Evolutionary conservation across 1,140 invertebrate species (phyloP).

Genomic region (Stegodyphus mimosarum): DNA sequence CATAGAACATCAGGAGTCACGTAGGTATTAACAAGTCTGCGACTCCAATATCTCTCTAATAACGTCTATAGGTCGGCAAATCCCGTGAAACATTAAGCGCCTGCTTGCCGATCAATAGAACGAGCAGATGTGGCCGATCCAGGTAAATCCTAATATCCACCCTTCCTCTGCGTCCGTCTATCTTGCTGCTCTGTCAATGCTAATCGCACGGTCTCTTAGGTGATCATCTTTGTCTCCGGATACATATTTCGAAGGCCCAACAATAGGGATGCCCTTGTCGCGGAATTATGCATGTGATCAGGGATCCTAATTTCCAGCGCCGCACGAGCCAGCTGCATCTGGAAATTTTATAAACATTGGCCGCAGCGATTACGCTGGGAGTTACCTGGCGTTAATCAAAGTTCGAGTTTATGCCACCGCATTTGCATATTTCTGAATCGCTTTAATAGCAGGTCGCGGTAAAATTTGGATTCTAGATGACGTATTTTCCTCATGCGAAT

Average conservation of each 20-base stretch:
- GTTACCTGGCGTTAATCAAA: slow-evolving; percentile 48
- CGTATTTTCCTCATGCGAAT: not conserved
- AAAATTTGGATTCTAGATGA: slow-evolving; percentile 13
- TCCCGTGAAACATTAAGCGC: slow-evolving; percentile 57
- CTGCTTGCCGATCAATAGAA: slow-evolving; percentile 41
- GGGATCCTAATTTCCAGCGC: slow-evolving; percentile 44
- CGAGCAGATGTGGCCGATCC: slow-evolving; percentile 50
- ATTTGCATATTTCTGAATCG: slow-evolving; percentile 44
- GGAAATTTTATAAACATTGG: slow-evolving; percentile 59
- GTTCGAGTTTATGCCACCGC: slow-evolving; percentile 22
- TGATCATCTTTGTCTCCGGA: slow-evolving; percentile 55
- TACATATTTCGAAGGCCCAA: slow-evolving; percentile 31
- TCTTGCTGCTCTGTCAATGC: slow-evolving; percentile 54
- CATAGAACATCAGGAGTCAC: slow-evolving; percentile 57
- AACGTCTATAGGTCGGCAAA: slow-evolving; percentile 52
- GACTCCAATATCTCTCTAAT: slow-evolving; percentile 58
- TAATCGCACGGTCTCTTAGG: slow-evolving; percentile 50
- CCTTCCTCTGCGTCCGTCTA: slow-evolving; percentile 32
- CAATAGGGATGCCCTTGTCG: slow-evolving; percentile 42
- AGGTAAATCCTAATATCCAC: slow-evolving; percentile 57
- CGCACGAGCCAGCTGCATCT: slow-evolving; percentile 10
- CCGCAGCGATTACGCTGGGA: slow-evolving; percentile 22
- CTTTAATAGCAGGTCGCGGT: slow-evolving; percentile 23
- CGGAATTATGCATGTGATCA: slow-evolving; percentile 52
- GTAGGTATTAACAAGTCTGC: slow-evolving; percentile 58